Evolutionary conservation across 2,888 invertebrate genomes (phyloP), one percentile per base, ranked within the genome.

Genomic region (Phragmatobia fuliginosa): DNA sequence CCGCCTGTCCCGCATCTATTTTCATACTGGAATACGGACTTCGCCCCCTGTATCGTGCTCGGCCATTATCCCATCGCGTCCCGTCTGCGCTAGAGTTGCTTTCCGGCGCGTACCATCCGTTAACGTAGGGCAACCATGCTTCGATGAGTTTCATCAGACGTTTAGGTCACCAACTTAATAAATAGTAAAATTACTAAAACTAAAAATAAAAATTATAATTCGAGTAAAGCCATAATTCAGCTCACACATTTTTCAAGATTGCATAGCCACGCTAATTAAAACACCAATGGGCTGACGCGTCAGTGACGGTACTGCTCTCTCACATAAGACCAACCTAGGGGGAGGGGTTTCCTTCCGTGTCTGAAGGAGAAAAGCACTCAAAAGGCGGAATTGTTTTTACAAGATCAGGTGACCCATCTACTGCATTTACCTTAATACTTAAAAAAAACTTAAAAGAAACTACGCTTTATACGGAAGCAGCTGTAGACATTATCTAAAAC

Each of bases 11-110:
- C 72, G 70, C 66, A 67, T 78, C 78, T 81, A 78, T 81, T 80
- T 74, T 73, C 77, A 78, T 82, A 75, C 74, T 65, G 74, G 74
- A 75, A 56, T 72, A 65, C 33, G 91, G 90, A 92, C 92, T 92
- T 92, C 83, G 91, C 80, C 83, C 90, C 87, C 86, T 75, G 76
- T 73, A 71, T 49, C 64, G 77, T 70, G 79, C 76, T 69, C 77
- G 82, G 79, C 85, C 82, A 91, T 91, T 92, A 91, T 90, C 87
- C 90, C 86, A 86, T 86, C 85, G 82, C 75, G 83, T 83, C 83
- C 80, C 84, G 87, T 77, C 77, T 83, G 84, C 82, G 85, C 84
- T 82, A 83, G 84, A 85, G 83, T 80, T 81, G 83, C 83, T 87
- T 86, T 90, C 90, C 90, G 88, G 84, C 76, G 85, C 77, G 76